These are phyloP conservation scores for Tethea ocularis DNA, from an alignment of 2,888 invertebrate genomes.

Conservation along the genomic window DNA sequence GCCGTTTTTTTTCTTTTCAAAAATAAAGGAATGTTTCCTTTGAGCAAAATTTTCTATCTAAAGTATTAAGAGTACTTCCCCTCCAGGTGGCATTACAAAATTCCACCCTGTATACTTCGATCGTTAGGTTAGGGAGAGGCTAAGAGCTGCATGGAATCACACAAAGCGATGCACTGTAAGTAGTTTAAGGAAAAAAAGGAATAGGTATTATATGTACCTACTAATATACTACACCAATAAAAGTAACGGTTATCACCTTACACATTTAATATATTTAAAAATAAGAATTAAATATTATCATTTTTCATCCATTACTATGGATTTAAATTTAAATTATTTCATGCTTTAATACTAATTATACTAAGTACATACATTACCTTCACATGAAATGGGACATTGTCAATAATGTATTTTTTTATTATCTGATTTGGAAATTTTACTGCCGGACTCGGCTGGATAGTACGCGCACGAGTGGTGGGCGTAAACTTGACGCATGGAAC, in stretches of 20 bases:
- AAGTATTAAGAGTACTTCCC: no score
- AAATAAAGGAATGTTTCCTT: no score
- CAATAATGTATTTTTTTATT: slow-evolving; percentile 69
- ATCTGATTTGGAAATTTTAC: slow-evolving; percentile 68
- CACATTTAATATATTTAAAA: no score
- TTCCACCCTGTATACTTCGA: no score
- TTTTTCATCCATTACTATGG: no score
- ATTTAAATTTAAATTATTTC: background rate
- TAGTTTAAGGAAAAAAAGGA: background rate
- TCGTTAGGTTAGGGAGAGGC: slow-evolving; percentile 30
- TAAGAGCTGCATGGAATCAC: slow-evolving; percentile 19
- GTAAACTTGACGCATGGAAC: slow-evolving; percentile 44
- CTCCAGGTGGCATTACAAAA: no score
- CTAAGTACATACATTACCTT: slow-evolving; percentile 36
- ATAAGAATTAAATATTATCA: no score
- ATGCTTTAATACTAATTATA: slow-evolving; percentile 23
- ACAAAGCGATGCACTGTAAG: slow-evolving; percentile 4
- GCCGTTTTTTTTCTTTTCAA: no score
- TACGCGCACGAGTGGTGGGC: slow-evolving; percentile 50
- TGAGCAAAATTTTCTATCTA: no score
- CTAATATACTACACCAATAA: no score
- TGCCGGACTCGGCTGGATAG: slow-evolving; percentile 43
- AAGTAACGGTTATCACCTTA: no score
- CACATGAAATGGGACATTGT: slow-evolving; percentile 47
- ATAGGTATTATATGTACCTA: background rate